Percentiles rank a stretch among this genome's conserved stretches.
Conservation (phyloP, 2,797 vertebrate species). For the Phrynocephalus forsythii region DNA sequence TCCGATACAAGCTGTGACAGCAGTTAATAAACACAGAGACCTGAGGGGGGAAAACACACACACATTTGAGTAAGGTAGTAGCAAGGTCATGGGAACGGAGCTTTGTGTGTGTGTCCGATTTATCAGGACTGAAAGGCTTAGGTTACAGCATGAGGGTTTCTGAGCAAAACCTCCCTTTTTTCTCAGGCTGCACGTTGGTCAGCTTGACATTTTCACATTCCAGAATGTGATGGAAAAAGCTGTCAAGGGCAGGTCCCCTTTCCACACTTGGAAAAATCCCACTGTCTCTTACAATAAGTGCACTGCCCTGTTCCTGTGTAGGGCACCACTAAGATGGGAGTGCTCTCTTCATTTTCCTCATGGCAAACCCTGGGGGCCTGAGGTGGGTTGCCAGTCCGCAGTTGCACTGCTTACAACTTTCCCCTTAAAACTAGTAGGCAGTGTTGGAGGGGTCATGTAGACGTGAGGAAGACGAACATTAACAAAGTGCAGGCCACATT, state of each 20-base stretch:
- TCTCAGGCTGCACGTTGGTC: conserved; percentile 66
- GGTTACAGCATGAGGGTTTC: conserved; percentile 79
- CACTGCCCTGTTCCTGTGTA: background rate
- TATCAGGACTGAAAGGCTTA: conserved; percentile 77
- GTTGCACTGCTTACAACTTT: background rate
- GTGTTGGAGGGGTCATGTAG: too few relatives aligned
- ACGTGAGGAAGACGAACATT: background rate
- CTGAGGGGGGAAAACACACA: too few relatives aligned
- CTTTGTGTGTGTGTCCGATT: conserved; percentile 65
- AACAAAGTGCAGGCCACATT: background rate
- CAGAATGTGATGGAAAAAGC: conserved; percentile 59
- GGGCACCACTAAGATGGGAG: background rate
- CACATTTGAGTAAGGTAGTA: conserved; percentile 46
- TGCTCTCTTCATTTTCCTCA: background rate
- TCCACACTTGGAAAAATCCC: conserved; percentile 33
- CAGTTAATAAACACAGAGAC: conserved; percentile 14
- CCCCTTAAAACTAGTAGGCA: background rate
- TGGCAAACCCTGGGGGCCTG: conserved; percentile 25
- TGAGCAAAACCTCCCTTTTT: conserved; percentile 64
- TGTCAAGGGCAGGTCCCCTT: conserved; percentile 57
- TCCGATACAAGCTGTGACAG: conserved; percentile 5
- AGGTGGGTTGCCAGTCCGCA: background rate
- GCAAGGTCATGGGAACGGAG: conserved; percentile 82
- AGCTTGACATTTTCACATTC: conserved; percentile 76
- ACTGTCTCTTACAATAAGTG: conserved; percentile 29